Evolutionary conservation across 2,113 vertebrate species (phyloP), one percentile per base, ranked within the genome.

Genomic region (Stigmatopora argus): DNA sequence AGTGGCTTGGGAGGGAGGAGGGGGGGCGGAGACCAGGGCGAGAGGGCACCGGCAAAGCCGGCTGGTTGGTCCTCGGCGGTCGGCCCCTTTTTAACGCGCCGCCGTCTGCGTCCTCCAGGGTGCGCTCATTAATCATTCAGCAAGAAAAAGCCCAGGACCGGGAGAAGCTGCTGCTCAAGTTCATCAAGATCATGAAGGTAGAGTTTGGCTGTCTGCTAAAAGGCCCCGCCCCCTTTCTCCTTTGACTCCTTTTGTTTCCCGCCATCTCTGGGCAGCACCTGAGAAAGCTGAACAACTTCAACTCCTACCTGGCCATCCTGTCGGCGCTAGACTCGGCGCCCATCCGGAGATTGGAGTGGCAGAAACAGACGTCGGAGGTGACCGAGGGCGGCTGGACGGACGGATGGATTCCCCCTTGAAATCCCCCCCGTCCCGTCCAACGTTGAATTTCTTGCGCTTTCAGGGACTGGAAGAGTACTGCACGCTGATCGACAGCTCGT

Each of bases 101-200:
- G 35, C 34, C 5, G 8, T 41, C 5, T 67, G 15, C 63, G 4
- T 81, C 65, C 78, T 61, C 0, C 79, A 99, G 97, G 97, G 97
- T 99, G 64, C 95, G 97, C 47, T 99, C 97, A 11, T 92, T 99
- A 76, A 98, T 99, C 79, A 99, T 99, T 88, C 92, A 94, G 58
- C 97, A 99, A 85, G 97, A 99, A 84, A 99, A 98, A 82, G 95
- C 94, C 52, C 97, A 99, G 81, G 97, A 99, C 87, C 69, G 97
- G 67, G 97, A 99, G 73, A 93, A 97, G 78, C 90, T 99, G 75
- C 94, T 98, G 59, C 89, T 98, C 55, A 99, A 99, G 82, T 99
- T 99, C 82, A 99, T 99, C 83, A 99, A 99, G 82, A 98, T 99
- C 87, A 99, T 99, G 97, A 99, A 99, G 95, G 97, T 98, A 71